Base-by-base conservation (phyloP, 1,140 invertebrate species). In the Anagrus nilaparvatae region DNA sequence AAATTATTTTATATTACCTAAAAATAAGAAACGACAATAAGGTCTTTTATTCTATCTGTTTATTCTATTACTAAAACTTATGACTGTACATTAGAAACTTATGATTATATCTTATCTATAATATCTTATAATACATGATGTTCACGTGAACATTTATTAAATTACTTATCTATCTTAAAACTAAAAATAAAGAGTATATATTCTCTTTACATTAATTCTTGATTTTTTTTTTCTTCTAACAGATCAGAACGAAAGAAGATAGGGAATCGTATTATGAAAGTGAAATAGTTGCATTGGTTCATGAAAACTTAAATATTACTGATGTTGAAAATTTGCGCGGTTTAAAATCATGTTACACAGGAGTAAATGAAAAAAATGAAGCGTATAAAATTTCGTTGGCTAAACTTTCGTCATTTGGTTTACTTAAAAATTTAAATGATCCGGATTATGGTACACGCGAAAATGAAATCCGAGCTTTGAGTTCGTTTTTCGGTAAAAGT, bases 331-430 rank as follows among this genome's bases (percentile, higher is more conserved):
- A 77, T 35, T 58, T 88, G 16, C 74, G 75, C 36, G 82, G 82
- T 6, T 66, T 82, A 23, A 81, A 77, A 48, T 86, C 84, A 2
- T 88, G 84, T 55, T 84, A 87, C 56, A 85, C 83, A 0, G 83
- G 82, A 2, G 77, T 84, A 23, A 81, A 82, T 19, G n/a, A n/a
- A n/a, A 72, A 82, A 40, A 86, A 85, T 51, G 80, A 83, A 9
- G 84, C 83, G 17, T 88, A 86, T 63, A 82, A 84, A 65, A 78
- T 80, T 37, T 80, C 76, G 1, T 65, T 80, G n/a, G 76, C 79
- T 0, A 81, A 84, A 67, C 61, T 88, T 13, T 77, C 81, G 59
- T 77, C 80, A 28, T 70, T 76, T 41, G 70, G 75, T 0, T 61
- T 84, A 2, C 70, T 88, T 43, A 72, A 74, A 20, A 73, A 77